A percentile compares a stretch with the other conserved stretches of the same genome.
phyloP scores from a whole-genome alignment of 2,113 vertebrate genomes.

The Sinocyclocheilus grahami region DNA sequence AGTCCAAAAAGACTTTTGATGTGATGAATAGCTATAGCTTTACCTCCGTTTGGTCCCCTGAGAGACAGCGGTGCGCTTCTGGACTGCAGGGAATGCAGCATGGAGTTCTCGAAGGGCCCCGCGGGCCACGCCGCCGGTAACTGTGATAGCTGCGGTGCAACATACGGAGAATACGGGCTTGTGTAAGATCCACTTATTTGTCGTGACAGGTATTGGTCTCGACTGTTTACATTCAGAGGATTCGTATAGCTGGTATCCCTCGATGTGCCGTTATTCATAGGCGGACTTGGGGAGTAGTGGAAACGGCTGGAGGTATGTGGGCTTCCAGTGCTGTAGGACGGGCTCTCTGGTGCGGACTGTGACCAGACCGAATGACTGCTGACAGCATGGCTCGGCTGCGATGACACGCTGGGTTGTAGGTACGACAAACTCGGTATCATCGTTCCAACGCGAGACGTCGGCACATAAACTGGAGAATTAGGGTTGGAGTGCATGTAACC shows the following conservation, averaged over 20 bases:
- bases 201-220: conserved; percentile 91
- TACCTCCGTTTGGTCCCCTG: conserved; percentile 90
- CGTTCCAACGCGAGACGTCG: conserved; percentile 89
- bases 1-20: background rate
- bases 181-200: conserved; percentile 87
- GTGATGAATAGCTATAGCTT: conserved; percentile 56
- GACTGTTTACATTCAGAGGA: conserved; percentile 80
- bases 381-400: conserved; percentile 84
- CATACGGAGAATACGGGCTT: conserved; percentile 88
- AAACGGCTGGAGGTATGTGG: conserved; percentile 86
- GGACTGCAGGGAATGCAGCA: conserved; percentile 92
- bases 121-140: conserved; percentile 87
- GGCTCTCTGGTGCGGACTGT: conserved; percentile 82
- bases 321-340: conserved; percentile 79
- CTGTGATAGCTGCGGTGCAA: conserved; percentile 86
- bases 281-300: conserved; percentile 89
- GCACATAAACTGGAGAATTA: conserved; percentile 95
- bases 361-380: conserved; percentile 79
- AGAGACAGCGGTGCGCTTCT: conserved; percentile 84
- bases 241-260: conserved; percentile 77
- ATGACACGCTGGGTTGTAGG: conserved; percentile 80
- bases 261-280: conserved; percentile 84
- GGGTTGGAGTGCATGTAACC: conserved; percentile 90
- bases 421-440: conserved; percentile 92
- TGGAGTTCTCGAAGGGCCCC: conserved; percentile 89